Base-by-base conservation (phyloP, 2,888 invertebrate genomes). In the Scaptomyza tumidula region DNA sequence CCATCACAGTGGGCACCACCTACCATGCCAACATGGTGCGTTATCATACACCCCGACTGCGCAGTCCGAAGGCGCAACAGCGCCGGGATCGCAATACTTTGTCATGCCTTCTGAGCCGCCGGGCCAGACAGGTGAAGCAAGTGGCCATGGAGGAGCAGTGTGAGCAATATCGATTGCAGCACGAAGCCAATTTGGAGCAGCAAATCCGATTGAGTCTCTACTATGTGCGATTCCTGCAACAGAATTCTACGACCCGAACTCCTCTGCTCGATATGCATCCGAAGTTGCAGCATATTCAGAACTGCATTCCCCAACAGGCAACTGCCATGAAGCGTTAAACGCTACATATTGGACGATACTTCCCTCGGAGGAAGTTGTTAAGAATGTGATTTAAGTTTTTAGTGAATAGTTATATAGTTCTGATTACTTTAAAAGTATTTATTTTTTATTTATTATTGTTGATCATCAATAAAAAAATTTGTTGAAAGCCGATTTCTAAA, bases 21-120 rank as follows among this genome's bases (percentile, higher is more conserved):
- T 83, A 85, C 50, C 82, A 81, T 9, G 70, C 74, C 14, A 89
- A 86, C 31, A 89, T 88, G 88, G 84, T 83, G 33, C 80, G 88
- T 10, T 53, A 31, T 0, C 85, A 78, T 6, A 50, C 58, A 13
- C 69, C 60, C 1, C 60, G 67, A 0, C 72, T 78, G 41, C 80
- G 79, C 41, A 81, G 71, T 45, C 65, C 75, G 6, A 81, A 85
- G 65, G 88, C 84, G 43, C 90, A 88, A 31, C 71, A 82, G 54
- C 82, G 80, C 13, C 86, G 88, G 1, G 77, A 87, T 57, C 86
- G 82, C 33, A 88, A 90, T 46, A 88, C 89, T 0, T 19, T 81
- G 37, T 83, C 82, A 4, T 81, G 83, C 19, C 71, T 84, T 0
- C 65, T 78, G 11, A 84, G 77, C 33, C 82, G 86, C 0, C 75